Conservation (phyloP, 2,797 vertebrate species). For the Sardinella longiceps region DNA sequence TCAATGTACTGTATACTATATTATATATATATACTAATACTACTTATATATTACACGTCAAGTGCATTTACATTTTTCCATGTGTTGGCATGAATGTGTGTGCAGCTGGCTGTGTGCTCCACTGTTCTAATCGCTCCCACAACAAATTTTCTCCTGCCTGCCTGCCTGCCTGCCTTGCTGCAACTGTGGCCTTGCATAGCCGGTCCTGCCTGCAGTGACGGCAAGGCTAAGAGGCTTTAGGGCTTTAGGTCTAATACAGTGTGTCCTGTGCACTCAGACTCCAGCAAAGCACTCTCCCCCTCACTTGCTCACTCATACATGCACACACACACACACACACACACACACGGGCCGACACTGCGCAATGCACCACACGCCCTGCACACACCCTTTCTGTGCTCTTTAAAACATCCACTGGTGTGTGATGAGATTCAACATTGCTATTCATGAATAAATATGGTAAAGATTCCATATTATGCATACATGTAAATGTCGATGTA, state of each 20-base stretch:
- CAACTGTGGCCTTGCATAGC: slow-evolving; percentile 54
- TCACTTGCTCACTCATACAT: slow-evolving; percentile 38
- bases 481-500: neutral
- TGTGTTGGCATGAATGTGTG: neutral
- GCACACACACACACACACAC: slow-evolving; percentile 43
- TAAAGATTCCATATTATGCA: neutral
- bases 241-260: slow-evolving; percentile 73
- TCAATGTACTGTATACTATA: too few relatives aligned
- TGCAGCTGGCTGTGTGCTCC: slow-evolving; percentile 20
- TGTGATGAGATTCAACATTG: neutral
- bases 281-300: slow-evolving; percentile 50
- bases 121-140: slow-evolving; percentile 23
- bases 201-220: slow-evolving; percentile 54
- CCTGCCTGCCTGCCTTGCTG: neutral
- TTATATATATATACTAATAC: too few relatives aligned
- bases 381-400: neutral
- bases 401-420: neutral
- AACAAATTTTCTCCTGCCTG: slow-evolving; percentile 15
- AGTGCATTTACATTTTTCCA: neutral
- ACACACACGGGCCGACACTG: slow-evolving; percentile 12
- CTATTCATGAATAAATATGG: neutral
- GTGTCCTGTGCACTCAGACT: slow-evolving; percentile 60
- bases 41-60: too few relatives aligned
- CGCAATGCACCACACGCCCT: slow-evolving; percentile 24
- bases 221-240: slow-evolving; percentile 76